Base-by-base conservation (phyloP, 2,888 invertebrate genomes). In the Lymantria monacha region DNA sequence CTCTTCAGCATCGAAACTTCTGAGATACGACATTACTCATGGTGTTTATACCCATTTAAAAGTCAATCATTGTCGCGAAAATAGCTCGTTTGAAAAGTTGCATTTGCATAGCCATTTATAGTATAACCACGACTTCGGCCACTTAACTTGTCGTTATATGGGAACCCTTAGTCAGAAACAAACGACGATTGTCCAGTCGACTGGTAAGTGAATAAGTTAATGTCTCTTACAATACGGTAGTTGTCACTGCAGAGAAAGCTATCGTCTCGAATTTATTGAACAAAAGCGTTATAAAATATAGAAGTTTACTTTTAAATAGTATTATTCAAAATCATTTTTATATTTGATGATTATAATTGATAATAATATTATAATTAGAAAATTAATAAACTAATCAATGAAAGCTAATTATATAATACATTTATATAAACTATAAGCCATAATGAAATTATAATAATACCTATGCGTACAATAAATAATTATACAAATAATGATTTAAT, bases 1-100 rank as follows among this genome's bases (percentile, higher is more conserved):
- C 46, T 13, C 51, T 46, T 49, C 57, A 59, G 60, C 59, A 64
- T 57, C 64, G 53, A 61, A 63, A 67, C 63, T 59, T 55, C 61
- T 60, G 61, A 71, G 64, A 65, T 71, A 75, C 72, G 71, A 66
- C 70, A 70, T 74, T 79, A 73, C 74, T 69, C 66, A 62, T 54
- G 60, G 64, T 72, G 69, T 73, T 76, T 79, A 76, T 72, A 63
- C 47, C 82, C 77, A 85, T 87, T 85, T 86, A 82, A 79, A 83
- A 86, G 86, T 85, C 86, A 85, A 84, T 87, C 85, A 83, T 81
- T 85, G 83, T 82, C 83, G 68, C 72, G 63, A 71, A 73, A 72
- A 71, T 66, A 70, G 66, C 73, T 69, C 61, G 76, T 73, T 77
- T 80, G 78, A 76, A 69, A 75, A 72, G 68, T 70, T 73, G 63